Evolutionary conservation across 2,888 invertebrate species (phyloP).

Genomic region (Pseudococcus longispinus): DNA sequence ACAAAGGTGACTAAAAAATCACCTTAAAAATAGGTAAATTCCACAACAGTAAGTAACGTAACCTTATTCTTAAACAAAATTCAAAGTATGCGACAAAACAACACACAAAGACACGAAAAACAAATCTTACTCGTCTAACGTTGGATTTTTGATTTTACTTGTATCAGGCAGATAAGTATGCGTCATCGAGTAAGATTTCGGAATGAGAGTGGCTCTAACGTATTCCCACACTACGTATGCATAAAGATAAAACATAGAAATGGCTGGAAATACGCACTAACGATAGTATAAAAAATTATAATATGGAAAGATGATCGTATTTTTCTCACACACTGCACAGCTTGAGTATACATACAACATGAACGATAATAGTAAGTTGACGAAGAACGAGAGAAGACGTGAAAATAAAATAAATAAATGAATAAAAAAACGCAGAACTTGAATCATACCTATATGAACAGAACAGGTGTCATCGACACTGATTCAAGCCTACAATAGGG

Average conservation of each 20-base stretch:
- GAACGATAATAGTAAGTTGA: background rate
- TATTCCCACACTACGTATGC: background rate
- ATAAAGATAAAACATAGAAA: background rate
- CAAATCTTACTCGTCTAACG: background rate
- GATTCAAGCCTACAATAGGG: background rate
- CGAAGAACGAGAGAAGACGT: background rate
- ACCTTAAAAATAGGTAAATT: background rate
- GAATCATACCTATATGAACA: background rate
- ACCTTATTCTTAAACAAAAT: too few relatives aligned
- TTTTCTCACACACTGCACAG: background rate
- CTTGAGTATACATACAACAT: background rate
- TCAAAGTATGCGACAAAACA: background rate
- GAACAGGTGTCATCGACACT: constrained; percentile 5
- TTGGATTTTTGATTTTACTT: background rate
- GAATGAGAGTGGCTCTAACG: background rate
- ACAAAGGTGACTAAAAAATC: background rate
- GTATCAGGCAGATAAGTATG: background rate
- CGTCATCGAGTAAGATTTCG: background rate
- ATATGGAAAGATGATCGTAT: background rate
- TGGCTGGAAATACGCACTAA: background rate
- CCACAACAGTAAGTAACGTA: background rate
- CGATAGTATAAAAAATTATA: background rate
- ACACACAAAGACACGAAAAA: background rate
- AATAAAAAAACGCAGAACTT: background rate
- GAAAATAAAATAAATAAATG: background rate